Evolutionary conservation across 2,888 invertebrate species (phyloP).

Genomic region (Punctoribates punctum): DNA sequence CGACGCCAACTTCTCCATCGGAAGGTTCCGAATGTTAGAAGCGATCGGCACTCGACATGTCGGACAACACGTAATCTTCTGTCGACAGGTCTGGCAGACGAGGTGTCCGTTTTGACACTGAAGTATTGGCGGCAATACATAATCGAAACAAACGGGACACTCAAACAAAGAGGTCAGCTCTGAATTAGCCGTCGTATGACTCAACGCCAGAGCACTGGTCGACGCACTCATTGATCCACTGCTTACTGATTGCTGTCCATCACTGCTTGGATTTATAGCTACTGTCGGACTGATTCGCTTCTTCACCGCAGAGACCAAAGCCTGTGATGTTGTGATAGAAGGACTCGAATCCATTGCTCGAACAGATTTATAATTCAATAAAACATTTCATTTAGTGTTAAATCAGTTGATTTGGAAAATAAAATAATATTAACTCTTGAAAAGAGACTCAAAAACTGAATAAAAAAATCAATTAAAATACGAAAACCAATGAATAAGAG

Average conservation of each 20-base stretch:
- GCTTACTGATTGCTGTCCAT: not conserved
- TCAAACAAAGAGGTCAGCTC: conserved; percentile 88
- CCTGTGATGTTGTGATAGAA: not conserved
- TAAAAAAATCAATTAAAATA: not conserved
- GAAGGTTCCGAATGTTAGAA: conserved; percentile 90
- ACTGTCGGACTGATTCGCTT: conserved; percentile 17
- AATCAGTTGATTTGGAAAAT: not conserved
- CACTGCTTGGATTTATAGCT: conserved; percentile 7
- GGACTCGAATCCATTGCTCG: conserved; percentile 19
- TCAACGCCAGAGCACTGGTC: not conserved
- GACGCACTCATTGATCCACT: not conserved
- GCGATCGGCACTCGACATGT: conserved; percentile 89
- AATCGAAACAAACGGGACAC: conserved; percentile 98
- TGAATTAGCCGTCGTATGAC: not conserved
- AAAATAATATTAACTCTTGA: no score
- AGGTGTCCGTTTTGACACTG: conserved; percentile 98
- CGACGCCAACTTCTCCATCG: conserved; percentile 98
- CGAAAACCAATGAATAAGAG: not conserved
- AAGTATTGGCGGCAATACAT: conserved; percentile 96
- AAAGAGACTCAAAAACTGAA: no score
- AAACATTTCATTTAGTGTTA: not conserved
- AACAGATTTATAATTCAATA: not conserved
- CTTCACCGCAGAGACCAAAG: not conserved
- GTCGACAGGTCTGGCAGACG: conserved; percentile 94
- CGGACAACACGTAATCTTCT: conserved; percentile 94